Conservation (phyloP, 2,888 invertebrate genomes). For the Melanchra persicariae region DNA sequence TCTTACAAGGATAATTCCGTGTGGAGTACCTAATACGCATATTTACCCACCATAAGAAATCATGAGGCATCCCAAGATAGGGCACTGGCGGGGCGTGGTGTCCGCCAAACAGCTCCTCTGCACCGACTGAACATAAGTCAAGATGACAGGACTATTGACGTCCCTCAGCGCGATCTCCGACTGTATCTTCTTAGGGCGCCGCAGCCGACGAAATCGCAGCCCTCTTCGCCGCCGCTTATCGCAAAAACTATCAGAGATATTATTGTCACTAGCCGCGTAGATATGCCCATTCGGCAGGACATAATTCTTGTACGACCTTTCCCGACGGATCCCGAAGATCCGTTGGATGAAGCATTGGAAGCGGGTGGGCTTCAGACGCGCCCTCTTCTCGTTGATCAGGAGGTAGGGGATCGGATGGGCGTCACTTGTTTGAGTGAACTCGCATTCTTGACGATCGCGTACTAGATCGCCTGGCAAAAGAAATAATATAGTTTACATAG, state of each 20-base stretch:
- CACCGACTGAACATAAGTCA: slow-evolving; percentile 81
- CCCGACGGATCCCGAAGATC: slow-evolving; percentile 78
- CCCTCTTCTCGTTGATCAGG: slow-evolving; percentile 68
- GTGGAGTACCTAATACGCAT: not conserved
- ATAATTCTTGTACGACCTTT: slow-evolving; percentile 67
- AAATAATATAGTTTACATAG: no score
- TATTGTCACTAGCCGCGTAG: slow-evolving; percentile 82
- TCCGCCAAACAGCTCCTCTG: slow-evolving; percentile 82
- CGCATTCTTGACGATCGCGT: slow-evolving; percentile 63
- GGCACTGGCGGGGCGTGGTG: slow-evolving; percentile 82
- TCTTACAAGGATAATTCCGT: not conserved
- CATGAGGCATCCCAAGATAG: slow-evolving; percentile 81
- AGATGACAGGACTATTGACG: slow-evolving; percentile 75
- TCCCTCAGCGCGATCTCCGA: slow-evolving; percentile 79
- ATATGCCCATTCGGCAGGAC: slow-evolving; percentile 70
- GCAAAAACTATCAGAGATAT: slow-evolving; percentile 71
- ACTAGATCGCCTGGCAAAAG: slow-evolving; percentile 21
- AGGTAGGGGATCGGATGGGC: slow-evolving; percentile 67
- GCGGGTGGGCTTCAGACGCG: slow-evolving; percentile 73
- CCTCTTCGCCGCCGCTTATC: slow-evolving; percentile 74
- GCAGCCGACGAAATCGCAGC: slow-evolving; percentile 76
- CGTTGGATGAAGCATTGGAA: slow-evolving; percentile 84
- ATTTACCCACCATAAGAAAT: slow-evolving; percentile 76
- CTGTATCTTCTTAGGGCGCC: slow-evolving; percentile 77
- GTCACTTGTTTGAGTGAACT: slow-evolving; percentile 65